Base-by-base conservation (phyloP, 1,140 invertebrate species). In the Pentalonia nigronervosa region DNA sequence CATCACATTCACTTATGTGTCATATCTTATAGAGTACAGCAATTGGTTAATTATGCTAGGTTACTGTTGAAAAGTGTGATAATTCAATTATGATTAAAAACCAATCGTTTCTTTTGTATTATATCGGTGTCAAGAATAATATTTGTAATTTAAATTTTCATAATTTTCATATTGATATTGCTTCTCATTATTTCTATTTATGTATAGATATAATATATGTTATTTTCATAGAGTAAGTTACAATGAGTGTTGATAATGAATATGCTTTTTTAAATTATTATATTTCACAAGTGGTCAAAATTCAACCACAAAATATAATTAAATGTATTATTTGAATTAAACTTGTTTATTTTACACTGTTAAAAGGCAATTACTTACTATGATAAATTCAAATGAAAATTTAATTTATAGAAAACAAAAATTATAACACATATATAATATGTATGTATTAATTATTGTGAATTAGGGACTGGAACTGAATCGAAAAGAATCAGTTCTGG, bases 31-130 rank as follows among this genome's bases (percentile, higher is more conserved):
- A n/a, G 6, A 1, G 41, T n/a, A 30, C 47, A 41, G 14, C 41
- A 86, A 86, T 25, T 23, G 36, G 30, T 86, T 47, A 86, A 86
- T 86, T 11, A 30, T 3, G 23, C 8, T 2, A 20, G 14, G 17
- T 48, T 48, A 11, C n/a, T 88, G 17, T 25, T 88, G 48, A 34
- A 53, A 88, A 36, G 47, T n/a, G 7, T 50, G 8, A 84, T 41
- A 88, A 88, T 88, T 88, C 47, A 88, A 88, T 88, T 34, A 88
- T n/a, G 45, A 50, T n/a, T 88, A n/a, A 25, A n/a, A 34, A 88
- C 47, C 14, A n/a, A 34, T n/a, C 21, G 14, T 87, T 87, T n/a
- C 86, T 48, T 48, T 87, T 87, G 47, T 87, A 8, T n/a, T n/a
- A 20, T n/a, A 7, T n/a, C 30, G 86, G 30, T 48, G 86, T 48